Base-by-base conservation (phyloP, 2,888 invertebrate species). In the Eustalomyia histrio region DNA sequence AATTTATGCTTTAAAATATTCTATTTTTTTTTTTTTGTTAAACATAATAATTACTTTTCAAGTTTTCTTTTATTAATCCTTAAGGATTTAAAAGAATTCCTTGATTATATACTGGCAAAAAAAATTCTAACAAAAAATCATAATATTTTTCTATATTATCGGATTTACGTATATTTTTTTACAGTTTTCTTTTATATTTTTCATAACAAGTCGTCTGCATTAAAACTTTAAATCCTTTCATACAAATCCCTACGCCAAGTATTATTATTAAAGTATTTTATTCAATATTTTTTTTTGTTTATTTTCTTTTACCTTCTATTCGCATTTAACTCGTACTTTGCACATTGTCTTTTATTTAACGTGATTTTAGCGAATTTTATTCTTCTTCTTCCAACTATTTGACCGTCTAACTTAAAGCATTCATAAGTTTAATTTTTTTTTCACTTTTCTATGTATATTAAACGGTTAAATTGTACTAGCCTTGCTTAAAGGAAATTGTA, bases 1-100 rank as follows among this genome's bases (percentile, higher is more conserved):
- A 21, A 21, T 3, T 21, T 21, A 2, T 21, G 21, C 3, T 29
- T 29, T 29, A 4, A 29, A 29, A 29, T 29, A 29, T 29, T 29
- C 7, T 6, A 5, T 5, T 29, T 29, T 29, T 39, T 39, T 39
- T 4, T 12, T 12, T 39, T 35, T 35, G 2, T 35, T 64, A 63
- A 60, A 50, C 55, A 80, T 75, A 83, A 80, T 82, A 80, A 83
- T 83, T 76, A 82, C 71, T 60, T 57, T 80, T 76, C 60, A 67
- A 75, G 57, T 76, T 75, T 75, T 61, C 10, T 71, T 43, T 79
- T 83, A 82, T 82, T 83, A 82, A 79, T 83, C 83, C 81, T 65
- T 50, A 60, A 65, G 74, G 21, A 65, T 65, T 33, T 65, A 60
- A 63, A 47, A 39, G 64, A 68, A 67, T 33, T 39, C 39, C n/a